Conservation (phyloP, 2,888 invertebrate genomes). For the Ferrisia virgata region DNA sequence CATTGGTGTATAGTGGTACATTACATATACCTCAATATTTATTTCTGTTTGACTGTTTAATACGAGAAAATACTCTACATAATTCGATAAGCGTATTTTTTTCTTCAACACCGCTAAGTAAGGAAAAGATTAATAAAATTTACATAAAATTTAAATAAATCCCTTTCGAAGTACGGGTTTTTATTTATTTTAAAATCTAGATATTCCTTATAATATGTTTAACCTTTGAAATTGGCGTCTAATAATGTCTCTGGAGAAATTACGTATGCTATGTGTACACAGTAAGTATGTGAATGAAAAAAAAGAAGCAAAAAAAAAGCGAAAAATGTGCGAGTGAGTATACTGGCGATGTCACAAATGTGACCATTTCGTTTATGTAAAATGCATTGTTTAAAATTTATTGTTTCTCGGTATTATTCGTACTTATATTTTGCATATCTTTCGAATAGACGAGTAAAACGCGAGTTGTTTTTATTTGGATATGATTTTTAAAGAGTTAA, state of each 20-base stretch:
- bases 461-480: background rate
- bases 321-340: background rate
- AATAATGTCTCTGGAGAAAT: background rate
- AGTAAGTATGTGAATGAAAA: background rate
- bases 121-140: constrained; percentile 1
- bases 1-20: no score
- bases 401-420: background rate
- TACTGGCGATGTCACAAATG: background rate
- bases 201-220: background rate
- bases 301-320: no score
- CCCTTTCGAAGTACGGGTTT: background rate
- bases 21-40: background rate
- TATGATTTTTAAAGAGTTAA: background rate
- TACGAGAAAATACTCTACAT: background rate
- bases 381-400: background rate
- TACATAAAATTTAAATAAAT: constrained; percentile 2
- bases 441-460: background rate
- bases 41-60: background rate
- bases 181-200: background rate
- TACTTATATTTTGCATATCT: background rate
- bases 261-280: background rate
- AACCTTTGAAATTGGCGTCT: background rate
- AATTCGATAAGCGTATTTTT: background rate
- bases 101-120: background rate
- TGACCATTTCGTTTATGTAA: background rate